These are phyloP conservation scores for Centruroides sculpturatus DNA, from an alignment of 1,140 invertebrate genomes.

Conservation along the genomic window DNA sequence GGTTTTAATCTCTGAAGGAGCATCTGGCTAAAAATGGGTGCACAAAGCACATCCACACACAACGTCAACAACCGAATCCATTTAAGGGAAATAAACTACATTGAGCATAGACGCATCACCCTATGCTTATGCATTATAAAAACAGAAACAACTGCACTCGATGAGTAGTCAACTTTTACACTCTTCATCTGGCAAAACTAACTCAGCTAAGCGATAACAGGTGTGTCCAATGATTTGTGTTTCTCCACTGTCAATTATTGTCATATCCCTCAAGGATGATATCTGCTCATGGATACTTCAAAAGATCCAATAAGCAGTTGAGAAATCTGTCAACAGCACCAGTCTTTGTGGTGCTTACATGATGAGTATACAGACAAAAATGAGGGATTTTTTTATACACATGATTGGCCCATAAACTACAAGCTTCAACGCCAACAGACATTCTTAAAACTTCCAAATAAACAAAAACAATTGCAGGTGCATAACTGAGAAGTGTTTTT, in stretches of 20 bases:
- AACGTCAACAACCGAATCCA: constrained; percentile 17
- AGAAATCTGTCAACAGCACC: no score
- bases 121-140: constrained; percentile 13
- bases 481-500: no score
- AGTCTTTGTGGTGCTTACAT: no score
- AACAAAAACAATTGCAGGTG: no score
- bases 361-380: no score
- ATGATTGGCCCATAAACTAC: constrained; percentile 12
- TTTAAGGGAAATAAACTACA: constrained; percentile 14
- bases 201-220: no score
- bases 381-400: constrained; percentile 8
- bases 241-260: no score
- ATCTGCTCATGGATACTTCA: constrained; percentile 2
- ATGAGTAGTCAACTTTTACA: constrained; percentile 12
- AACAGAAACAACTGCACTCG: constrained; percentile 8
- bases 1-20: constrained; percentile 17
- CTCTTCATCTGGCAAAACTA: neutral
- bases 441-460: no score
- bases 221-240: no score
- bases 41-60: constrained; percentile 17
- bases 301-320: neutral
- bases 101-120: constrained; percentile 16
- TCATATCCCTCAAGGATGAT: neutral
- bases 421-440: constrained; percentile 4
- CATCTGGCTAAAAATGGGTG: constrained; percentile 13